Percentiles rank a stretch among this genome's conserved stretches.
These are phyloP conservation scores for Psilanteris sp. DNA, from an alignment of 1,140 invertebrate species.

Conservation along the genomic window DNA sequence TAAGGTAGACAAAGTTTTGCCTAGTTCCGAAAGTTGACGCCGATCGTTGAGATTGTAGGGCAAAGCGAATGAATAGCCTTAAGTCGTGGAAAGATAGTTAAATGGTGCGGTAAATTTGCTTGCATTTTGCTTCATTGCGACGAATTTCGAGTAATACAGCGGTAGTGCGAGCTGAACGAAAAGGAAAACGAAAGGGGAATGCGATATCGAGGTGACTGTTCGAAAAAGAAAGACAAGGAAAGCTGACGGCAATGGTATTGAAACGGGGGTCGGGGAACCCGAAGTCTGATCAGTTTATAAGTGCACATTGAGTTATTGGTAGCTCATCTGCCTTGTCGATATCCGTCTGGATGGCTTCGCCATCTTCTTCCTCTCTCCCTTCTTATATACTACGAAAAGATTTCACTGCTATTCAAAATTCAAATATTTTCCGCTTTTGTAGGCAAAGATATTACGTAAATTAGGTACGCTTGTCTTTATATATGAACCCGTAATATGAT, in stretches of 20 bases:
- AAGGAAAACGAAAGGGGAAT: slow-evolving; percentile 64
- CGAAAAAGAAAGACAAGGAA: slow-evolving; percentile 44
- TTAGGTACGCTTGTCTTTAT: slow-evolving; percentile 14
- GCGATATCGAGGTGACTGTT: slow-evolving; percentile 53
- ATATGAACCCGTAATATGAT: too few relatives aligned
- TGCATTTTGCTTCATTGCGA: slow-evolving; percentile 54
- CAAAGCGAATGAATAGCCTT: slow-evolving; percentile 46
- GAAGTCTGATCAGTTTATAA: slow-evolving; percentile 76
- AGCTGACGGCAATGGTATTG: slow-evolving; percentile 65
- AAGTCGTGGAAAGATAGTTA: slow-evolving; percentile 51
- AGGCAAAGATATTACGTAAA: slow-evolving; percentile 50
- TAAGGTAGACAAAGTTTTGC: slow-evolving; percentile 37
- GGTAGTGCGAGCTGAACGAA: slow-evolving; percentile 52
- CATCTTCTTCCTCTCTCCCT: slow-evolving; percentile 56
- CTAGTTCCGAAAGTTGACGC: slow-evolving; percentile 38
- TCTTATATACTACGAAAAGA: slow-evolving; percentile 34
- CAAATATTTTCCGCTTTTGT: slow-evolving; percentile 43
- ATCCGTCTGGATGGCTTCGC: slow-evolving; percentile 71
- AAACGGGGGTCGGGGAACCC: slow-evolving; percentile 65
- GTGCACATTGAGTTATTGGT: too few relatives aligned
- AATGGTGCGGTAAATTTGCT: slow-evolving; percentile 60
- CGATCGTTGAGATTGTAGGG: slow-evolving; percentile 46
- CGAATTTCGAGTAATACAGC: slow-evolving; percentile 70
- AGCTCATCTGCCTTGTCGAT: slow-evolving; percentile 75
- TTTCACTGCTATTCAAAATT: slow-evolving; percentile 50